These are phyloP conservation scores for Geophilus truncorum DNA, from an alignment of 2,888 invertebrate species.

Conservation along the genomic window DNA sequence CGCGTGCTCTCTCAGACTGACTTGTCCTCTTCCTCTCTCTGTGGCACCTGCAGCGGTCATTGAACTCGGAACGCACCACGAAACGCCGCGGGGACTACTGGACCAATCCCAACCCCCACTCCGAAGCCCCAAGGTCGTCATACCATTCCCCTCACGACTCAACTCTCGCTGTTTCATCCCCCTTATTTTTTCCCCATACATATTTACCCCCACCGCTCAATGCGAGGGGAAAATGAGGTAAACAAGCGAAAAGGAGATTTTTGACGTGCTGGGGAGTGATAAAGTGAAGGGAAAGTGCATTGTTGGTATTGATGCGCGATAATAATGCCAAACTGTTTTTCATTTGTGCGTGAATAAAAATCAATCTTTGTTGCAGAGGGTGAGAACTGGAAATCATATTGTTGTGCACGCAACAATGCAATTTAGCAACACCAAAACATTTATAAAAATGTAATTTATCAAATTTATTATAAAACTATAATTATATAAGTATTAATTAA, in stretches of 20 bases:
- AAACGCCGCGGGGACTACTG: neutral
- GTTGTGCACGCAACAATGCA: too few relatives aligned
- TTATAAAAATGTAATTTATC: too few relatives aligned
- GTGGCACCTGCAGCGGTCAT: neutral
- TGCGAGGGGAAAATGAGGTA: neutral
- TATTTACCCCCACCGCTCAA: neutral
- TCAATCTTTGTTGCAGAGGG: too few relatives aligned
- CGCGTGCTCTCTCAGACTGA: neutral
- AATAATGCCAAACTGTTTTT: too few relatives aligned
- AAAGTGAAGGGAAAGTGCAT: neutral
- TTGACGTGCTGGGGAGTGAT: neutral
- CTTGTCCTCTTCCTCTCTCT: neutral
- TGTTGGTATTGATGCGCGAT: too few relatives aligned
- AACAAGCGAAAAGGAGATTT: neutral
- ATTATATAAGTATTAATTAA: too few relatives aligned
- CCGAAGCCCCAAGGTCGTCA: neutral
- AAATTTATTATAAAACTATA: too few relatives aligned
- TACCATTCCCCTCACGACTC: neutral
- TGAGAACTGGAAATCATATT: too few relatives aligned
- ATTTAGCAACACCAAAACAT: too few relatives aligned
- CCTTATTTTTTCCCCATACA: neutral
- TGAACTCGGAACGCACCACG: neutral
- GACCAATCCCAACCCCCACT: neutral
- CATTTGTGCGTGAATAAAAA: too few relatives aligned
- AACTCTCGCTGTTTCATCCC: neutral